Base-by-base conservation (phyloP, 2,797 vertebrate genomes). In the Margarornis squamiger region DNA sequence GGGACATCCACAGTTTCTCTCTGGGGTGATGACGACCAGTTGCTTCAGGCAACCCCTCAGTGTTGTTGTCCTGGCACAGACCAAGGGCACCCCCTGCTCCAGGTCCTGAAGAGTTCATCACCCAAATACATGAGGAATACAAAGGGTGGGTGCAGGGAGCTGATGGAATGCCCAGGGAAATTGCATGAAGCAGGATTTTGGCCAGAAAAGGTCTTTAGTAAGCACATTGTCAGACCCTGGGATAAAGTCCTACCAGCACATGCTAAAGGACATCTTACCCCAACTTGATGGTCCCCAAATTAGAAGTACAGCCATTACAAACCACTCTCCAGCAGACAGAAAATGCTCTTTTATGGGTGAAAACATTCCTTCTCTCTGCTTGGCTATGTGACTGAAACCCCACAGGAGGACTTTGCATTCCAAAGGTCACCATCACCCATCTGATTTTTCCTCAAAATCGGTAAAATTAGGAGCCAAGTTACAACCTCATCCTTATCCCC, bases 401-500 rank as follows among this genome's bases (percentile, higher is more conserved):
- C 76, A 24, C 23, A 7, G 54, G 46, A 90, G 38, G 32, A 19
- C 26, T 71, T 52, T 76, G 17, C 54, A 8, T 81, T 24, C 90
- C 65, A 30, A 52, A 86, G 22, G 46, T 81, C 63, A 39, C 75
- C 70, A 4, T 32, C 66, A 10, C 41, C 3, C 0, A 0, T 13
- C 73, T 17, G n/a, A 32, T 58, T 72, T 90, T 95, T 51, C 52
- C 55, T 12, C 36, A 52, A 76, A 86, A 72, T 0, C 0, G 1
- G 20, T 51, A 29, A 65, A 93, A 83, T 23, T 0, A 22, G 21
- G 62, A 91, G 54, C 4, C 3, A 72, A 51, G 20, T 54, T 9
- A 12, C 39, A 62, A 65, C 49, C 41, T 83, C 41, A 1, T 4
- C 0, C 0, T 20, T 54, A 7, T n/a, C n/a, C 29, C 27, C 27